Evolutionary conservation across 2,888 invertebrate genomes (phyloP).

Genomic region (Amblyjoppa proteus): DNA sequence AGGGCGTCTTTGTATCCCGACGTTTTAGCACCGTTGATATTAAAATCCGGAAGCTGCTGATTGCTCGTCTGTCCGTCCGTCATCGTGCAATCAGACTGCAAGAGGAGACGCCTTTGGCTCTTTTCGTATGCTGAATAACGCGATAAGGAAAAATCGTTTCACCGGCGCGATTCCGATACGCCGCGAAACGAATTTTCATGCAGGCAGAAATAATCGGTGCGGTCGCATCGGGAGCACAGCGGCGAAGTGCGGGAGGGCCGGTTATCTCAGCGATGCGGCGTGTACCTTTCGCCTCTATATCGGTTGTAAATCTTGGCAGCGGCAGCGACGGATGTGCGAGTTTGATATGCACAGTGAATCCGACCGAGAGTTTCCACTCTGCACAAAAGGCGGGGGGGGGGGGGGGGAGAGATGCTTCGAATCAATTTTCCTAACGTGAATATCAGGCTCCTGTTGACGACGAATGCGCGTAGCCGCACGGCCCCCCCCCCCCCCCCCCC

Average conservation of each 20-base stretch:
- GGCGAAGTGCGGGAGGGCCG: background rate
- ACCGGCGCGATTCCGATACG: conserved; percentile 9
- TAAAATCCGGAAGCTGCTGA: conserved; percentile 71
- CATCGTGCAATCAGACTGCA: conserved; percentile 79
- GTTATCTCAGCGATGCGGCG: conserved; percentile 22
- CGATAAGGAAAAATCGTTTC: conserved; percentile 31
- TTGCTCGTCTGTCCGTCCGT: conserved; percentile 80
- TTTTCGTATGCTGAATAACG: conserved; percentile 32
- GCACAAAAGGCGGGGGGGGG: background rate
- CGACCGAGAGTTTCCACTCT: conserved; percentile 10
- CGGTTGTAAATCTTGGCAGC: conserved; percentile 42
- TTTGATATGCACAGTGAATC: background rate
- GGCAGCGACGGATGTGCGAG: background rate
- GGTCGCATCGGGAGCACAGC: conserved; percentile 18
- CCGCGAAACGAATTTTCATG: conserved; percentile 27
- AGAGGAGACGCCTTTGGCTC: conserved; percentile 62
- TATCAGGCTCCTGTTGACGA: conserved; percentile 56
- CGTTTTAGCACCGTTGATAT: conserved; percentile 26
- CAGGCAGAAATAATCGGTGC: conserved; percentile 45
- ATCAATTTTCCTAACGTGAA: conserved; percentile 36
- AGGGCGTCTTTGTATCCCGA: conserved; percentile 67
- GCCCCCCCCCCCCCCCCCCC: background rate
- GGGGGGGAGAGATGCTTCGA: background rate
- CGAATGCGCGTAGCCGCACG: conserved; percentile 62
- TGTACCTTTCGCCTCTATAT: background rate